Conservation (phyloP, 2,113 vertebrate species). For the Rhabdornis inornatus region DNA sequence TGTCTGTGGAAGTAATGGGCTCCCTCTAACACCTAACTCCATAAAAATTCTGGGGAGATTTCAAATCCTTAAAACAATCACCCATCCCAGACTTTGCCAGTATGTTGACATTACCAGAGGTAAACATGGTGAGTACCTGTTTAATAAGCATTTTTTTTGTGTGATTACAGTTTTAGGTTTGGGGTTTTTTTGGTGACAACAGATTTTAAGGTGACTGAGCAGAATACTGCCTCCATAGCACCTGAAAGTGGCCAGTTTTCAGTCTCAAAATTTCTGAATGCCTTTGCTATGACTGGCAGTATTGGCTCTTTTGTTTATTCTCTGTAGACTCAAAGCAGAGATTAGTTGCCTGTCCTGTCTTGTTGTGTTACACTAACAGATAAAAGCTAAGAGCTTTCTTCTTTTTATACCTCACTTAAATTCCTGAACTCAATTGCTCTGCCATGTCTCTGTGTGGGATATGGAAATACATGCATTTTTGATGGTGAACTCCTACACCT, state of each 20-base stretch:
- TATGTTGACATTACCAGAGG: conserved; percentile 95
- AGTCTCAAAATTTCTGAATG: background rate
- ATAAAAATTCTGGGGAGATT: conserved; percentile 98
- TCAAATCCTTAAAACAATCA: conserved; percentile 94
- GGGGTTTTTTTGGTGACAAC: background rate
- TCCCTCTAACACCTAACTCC: conserved; percentile 97
- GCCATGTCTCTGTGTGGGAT: background rate
- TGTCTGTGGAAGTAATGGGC: conserved; percentile 97
- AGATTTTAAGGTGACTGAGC: background rate
- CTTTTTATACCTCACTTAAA: background rate
- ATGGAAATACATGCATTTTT: background rate
- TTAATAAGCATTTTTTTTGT: background rate
- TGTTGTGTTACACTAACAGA: background rate
- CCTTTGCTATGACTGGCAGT: background rate
- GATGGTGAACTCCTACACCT: background rate
- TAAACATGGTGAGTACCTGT: conserved; percentile 86
- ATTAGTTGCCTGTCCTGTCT: background rate
- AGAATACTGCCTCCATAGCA: background rate
- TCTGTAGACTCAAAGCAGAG: background rate
- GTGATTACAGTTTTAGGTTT: background rate
- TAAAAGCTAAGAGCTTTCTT: background rate
- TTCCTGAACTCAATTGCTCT: background rate
- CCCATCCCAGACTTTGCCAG: conserved; percentile 93
- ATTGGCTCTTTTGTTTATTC: background rate
- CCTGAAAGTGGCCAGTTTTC: background rate